Conservation (phyloP, 1,140 invertebrate genomes). For the Stegodyphus mimosarum region DNA sequence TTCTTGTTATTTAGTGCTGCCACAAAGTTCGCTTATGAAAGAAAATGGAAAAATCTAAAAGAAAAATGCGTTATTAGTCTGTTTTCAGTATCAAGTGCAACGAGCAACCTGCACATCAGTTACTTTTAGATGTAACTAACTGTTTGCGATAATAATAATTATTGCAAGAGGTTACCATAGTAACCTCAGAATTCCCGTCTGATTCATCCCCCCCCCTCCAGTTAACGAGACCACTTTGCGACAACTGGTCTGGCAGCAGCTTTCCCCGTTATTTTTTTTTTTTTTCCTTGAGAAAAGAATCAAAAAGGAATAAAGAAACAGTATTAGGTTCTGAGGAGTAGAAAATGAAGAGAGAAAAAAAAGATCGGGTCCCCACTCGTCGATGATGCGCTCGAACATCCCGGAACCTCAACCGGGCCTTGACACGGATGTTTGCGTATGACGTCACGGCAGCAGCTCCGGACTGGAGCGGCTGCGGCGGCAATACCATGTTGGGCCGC, state of each 20-base stretch:
- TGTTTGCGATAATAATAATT: not conserved
- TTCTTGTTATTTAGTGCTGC: too few species aligned
- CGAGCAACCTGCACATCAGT: not conserved
- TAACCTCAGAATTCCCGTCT: not conserved
- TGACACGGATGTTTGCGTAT: slow-evolving; percentile 38
- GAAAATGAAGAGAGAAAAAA: not conserved
- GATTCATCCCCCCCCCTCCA: not conserved
- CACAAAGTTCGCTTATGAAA: too few species aligned
- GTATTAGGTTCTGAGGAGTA: not conserved
- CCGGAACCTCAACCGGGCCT: slow-evolving; percentile 39
- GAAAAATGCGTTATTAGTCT: too few species aligned
- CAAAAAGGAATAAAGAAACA: not conserved
- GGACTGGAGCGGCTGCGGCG: slow-evolving; percentile 10
- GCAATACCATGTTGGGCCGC: not conserved
- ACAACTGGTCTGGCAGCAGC: not conserved
- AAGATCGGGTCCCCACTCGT: not conserved
- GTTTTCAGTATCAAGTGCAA: too few species aligned
- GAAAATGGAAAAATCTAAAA: too few species aligned
- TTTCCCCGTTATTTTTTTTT: not conserved
- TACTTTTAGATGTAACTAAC: not conserved
- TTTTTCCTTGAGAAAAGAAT: not conserved
- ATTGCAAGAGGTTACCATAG: not conserved
- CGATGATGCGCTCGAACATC: slow-evolving; percentile 16
- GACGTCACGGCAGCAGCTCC: slow-evolving; percentile 11
- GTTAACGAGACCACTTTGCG: not conserved